phyloP scores from a whole-genome alignment of 2,797 vertebrate genomes.

The Ctenosaura bakeri region DNA sequence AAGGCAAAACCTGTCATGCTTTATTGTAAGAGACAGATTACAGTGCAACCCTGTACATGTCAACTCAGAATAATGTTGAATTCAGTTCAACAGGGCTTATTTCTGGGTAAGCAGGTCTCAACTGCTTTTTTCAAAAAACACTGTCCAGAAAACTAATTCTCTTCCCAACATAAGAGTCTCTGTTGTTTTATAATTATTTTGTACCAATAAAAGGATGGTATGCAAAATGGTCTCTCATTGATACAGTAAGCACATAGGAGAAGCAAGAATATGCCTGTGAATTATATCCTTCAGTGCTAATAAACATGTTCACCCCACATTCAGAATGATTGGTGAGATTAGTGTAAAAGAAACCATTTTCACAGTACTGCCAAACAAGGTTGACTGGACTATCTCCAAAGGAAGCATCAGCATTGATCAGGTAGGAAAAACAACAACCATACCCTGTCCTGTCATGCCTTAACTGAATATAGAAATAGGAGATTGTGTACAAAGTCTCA shows the following conservation, averaged over 20 bases:
- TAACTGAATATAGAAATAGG: background rate
- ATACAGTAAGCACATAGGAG: background rate
- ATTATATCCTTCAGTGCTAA: background rate
- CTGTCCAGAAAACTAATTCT: background rate
- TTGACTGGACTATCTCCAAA: background rate
- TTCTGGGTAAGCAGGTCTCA: too few species aligned
- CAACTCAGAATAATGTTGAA: too few species aligned
- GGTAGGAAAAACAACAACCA: background rate
- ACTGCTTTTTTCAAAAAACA: background rate
- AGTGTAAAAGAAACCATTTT: background rate
- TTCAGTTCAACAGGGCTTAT: too few species aligned
- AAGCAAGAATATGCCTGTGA: background rate
- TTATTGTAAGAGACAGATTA: slow-evolving; percentile 33
- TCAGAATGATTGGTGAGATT: background rate
- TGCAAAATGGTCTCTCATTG: background rate
- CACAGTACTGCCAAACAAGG: background rate
- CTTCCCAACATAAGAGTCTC: slow-evolving; percentile 24
- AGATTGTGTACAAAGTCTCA: background rate
- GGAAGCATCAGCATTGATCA: background rate
- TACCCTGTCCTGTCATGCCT: background rate
- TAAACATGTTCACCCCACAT: background rate
- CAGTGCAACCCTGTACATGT: too few species aligned
- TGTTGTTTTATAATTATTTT: slow-evolving; percentile 18
- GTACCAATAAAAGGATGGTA: background rate
- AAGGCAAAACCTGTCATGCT: background rate